Conservation (phyloP, 2,113 vertebrate species). For the Hypocryptadius cinnamomeus region DNA sequence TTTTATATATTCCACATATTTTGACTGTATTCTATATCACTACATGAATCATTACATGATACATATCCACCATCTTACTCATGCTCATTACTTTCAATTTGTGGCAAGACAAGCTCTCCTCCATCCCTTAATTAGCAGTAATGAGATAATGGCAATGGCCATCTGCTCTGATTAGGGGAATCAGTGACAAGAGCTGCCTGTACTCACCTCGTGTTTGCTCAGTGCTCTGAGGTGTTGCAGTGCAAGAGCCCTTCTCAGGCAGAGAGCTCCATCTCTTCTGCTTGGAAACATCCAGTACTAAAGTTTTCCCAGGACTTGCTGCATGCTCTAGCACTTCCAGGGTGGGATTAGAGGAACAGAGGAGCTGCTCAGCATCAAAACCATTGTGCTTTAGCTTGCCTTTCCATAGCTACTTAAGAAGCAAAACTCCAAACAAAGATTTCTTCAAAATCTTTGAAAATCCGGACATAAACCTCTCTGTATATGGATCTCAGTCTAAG, state of each 20-base stretch:
- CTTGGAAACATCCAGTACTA: neutral
- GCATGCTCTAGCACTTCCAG: fast-evolving
- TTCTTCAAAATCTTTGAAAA: neutral
- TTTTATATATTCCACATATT: neutral
- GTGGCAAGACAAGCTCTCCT: neutral
- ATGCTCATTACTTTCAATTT: neutral
- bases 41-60: neutral
- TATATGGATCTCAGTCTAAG: neutral
- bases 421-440: neutral
- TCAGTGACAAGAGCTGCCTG: neutral
- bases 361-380: neutral
- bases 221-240: neutral
- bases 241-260: neutral
- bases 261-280: neutral
- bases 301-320: neutral
- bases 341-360: neutral
- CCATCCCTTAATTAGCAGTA: slow-evolving; percentile 2
- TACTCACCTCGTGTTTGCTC: neutral
- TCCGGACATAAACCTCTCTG: neutral
- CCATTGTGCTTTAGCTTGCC: neutral
- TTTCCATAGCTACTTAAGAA: neutral
- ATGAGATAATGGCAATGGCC: neutral
- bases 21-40: neutral
- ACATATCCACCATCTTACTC: neutral
- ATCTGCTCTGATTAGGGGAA: slow-evolving; percentile 20